Evolutionary conservation across 2,888 invertebrate genomes (phyloP).

Genomic region (Neelides folsomi): DNA sequence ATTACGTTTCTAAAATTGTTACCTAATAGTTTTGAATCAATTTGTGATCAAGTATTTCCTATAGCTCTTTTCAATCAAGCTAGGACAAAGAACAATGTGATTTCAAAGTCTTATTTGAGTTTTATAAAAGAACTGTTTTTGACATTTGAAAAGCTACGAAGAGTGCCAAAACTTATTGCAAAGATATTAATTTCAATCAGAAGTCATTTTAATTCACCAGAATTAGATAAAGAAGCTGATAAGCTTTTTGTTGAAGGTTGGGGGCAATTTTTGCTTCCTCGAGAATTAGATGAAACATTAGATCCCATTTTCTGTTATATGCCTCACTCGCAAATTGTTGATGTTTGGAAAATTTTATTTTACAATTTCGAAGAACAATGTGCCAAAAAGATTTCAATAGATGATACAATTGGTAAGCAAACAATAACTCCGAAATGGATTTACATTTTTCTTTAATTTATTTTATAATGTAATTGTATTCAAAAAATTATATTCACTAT

Average conservation of each 20-base stretch:
- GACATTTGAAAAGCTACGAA: slow-evolving; percentile 25
- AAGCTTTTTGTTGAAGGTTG: neutral
- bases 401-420: slow-evolving; percentile 9
- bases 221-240: neutral
- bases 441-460: too few relatives aligned
- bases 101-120: slow-evolving; percentile 5
- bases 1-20: slow-evolving; percentile 10
- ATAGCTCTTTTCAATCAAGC: slow-evolving; percentile 9
- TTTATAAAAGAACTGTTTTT: slow-evolving; percentile 22
- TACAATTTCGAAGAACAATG: slow-evolving; percentile 28
- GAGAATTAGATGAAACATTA: slow-evolving; percentile 4
- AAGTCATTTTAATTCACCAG: neutral
- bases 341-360: slow-evolving; percentile 28
- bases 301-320: neutral
- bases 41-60: slow-evolving; percentile 15
- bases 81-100: too few relatives aligned
- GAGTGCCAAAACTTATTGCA: slow-evolving; percentile 30
- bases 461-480: too few relatives aligned
- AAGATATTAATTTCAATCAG: slow-evolving; percentile 22
- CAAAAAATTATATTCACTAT: too few relatives aligned
- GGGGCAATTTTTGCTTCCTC: slow-evolving; percentile 8
- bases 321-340: slow-evolving; percentile 18
- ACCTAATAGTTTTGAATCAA: slow-evolving; percentile 18
- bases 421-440: too few relatives aligned
- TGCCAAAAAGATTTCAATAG: slow-evolving; percentile 7